Evolutionary conservation across 1,140 invertebrate genomes (phyloP), one percentile per base, ranked within the genome.

Genomic region (Drosophila pachea): DNA sequence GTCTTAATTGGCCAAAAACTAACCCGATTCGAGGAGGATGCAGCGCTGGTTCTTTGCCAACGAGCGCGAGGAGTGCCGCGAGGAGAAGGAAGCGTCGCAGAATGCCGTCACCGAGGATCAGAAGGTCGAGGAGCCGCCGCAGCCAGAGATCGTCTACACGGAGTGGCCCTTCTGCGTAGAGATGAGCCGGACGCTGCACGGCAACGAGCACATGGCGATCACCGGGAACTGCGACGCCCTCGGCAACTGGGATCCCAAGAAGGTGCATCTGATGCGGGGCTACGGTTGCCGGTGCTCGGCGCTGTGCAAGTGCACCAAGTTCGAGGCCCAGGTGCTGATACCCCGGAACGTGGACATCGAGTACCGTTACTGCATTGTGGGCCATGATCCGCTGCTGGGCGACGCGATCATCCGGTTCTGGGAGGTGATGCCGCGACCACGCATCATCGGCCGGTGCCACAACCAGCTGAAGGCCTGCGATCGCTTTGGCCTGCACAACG

Each of bases 361-460:
- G n/a, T 98, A 94, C 86, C 92, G 96, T 12, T 98, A 95, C 90
- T 94, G 94, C 76, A 91, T 96, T 48, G 94, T 94, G 76, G 89
- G 91, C 35, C 77, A 91, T 7, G 90, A 92, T 72, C 88, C 91
- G 68, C 72, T 86, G 63, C 74, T 88, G 35, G 89, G 91, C 86
- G 89, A 91, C 64, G 74, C 94, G 2, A 91, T 95, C 33, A 92
- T 97, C n/a, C 91, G 94, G 12, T 91, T 90, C 73, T 97, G 96
- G 96, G 96, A 98, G 90, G 95, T 95, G 2, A 93, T 95, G 84
- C 90, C 94, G 36, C 88, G 89, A 47, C 94, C 96, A 33, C 90
- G 96, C 52, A 56, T 87, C 22, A 90, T 92, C 9, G 87, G 89
- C 7, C 65, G 38, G 7, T 88, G 67, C 33, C 53, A 73, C 29